Base-by-base conservation (phyloP, 2,888 invertebrate genomes). In the Hemaris fuciformis region DNA sequence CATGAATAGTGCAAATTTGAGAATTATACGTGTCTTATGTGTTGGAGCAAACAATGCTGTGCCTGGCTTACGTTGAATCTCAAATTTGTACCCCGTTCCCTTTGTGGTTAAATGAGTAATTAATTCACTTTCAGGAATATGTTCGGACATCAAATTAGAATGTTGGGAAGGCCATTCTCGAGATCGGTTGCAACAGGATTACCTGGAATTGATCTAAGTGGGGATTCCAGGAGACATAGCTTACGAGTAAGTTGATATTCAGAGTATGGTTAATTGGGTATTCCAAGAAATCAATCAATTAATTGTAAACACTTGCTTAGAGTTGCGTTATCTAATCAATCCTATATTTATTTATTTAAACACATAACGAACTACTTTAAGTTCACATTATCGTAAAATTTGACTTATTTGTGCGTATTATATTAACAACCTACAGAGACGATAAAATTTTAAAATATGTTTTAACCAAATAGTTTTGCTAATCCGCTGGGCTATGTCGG, bases 121-220 rank as follows among this genome's bases (percentile, higher is more conserved):
- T 69, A 62, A 70, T 77, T 84, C 86, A 88, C 68, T 94, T 88
- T 89, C 90, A 94, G 94, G 82, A 93, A 94, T 76, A 94, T 94
- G 88, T 94, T 94, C 78, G 93, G 94, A 65, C 93, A 94, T 67
- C 94, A 94, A 82, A 94, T 94, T 80, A 93, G 94, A 69, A 94
- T 94, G 86, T 88, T 95, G 81, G 95, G 95, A 71, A 89, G 95
- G 74, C 94, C 94, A 58, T 95, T 94, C 80, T 94, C 94, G 65
- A 93, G 94, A 75, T 94, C 94, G 46, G 94, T 94, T 62, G 94
- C 94, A 27, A 94, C 94, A 65, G 93, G 94, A 25, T 85, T 94
- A 66, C 91, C 93, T 15, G 93, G 93, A 57, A 93, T 93, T 59
- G 91, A 90, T 76, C 83, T 91, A 45, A 93, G 81, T 67, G 89